These are phyloP conservation scores for Machaerirhynchus nigripectus DNA, from an alignment of 2,113 vertebrate species.

Conservation along the genomic window DNA sequence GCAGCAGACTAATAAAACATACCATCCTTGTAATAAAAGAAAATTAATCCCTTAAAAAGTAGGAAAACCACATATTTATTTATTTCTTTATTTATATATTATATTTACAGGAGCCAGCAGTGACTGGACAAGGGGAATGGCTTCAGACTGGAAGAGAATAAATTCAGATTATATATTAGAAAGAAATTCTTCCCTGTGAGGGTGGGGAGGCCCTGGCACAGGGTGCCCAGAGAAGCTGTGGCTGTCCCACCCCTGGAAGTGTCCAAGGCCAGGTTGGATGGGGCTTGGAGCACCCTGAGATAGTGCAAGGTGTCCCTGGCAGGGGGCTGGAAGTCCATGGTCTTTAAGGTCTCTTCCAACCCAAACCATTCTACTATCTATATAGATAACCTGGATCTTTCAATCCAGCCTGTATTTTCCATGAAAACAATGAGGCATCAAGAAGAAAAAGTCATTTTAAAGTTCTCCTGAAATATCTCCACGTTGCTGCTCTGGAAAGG, in stretches of 20 bases:
- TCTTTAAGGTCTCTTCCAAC: neutral
- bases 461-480: neutral
- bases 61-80: neutral
- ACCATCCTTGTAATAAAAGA: neutral
- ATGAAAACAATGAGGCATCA: neutral
- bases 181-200: neutral
- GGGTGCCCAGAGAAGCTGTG: neutral
- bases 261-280: rapidly evolving
- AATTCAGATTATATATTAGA: too few species aligned
- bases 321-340: too few species aligned
- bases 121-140: neutral
- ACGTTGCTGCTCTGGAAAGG: too few species aligned
- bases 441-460: neutral
- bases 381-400: neutral
- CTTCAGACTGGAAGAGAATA: neutral
- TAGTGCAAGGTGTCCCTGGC: neutral
- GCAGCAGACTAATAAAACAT: neutral
- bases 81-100: neutral
- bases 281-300: neutral
- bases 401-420: neutral
- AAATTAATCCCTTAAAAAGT: neutral
- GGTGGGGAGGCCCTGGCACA: neutral
- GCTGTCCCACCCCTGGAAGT: neutral
- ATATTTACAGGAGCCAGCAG: neutral
- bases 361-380: neutral